A percentile compares a stretch with the other conserved stretches of the same genome.
phyloP scores from a whole-genome alignment of 2,797 vertebrate genomes.

The Neosalanx taihuensis region DNA sequence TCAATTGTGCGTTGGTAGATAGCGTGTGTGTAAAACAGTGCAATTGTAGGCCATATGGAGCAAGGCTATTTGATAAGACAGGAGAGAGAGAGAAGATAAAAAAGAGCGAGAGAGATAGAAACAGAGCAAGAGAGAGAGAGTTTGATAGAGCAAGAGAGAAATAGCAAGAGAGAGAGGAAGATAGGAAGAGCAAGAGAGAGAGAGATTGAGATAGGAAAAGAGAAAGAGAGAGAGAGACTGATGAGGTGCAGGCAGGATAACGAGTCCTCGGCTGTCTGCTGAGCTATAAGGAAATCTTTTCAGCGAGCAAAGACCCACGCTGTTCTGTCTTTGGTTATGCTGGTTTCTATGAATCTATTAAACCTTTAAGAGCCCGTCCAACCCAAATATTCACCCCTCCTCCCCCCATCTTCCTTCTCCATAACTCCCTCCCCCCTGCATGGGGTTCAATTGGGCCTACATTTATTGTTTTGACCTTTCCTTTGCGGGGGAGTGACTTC shows the following conservation, averaged over 20 bases:
- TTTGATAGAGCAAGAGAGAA: constrained; percentile 17
- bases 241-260: constrained; percentile 48
- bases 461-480: constrained; percentile 86
- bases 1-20: not conserved
- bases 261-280: constrained; percentile 62
- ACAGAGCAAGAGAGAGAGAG: constrained; percentile 26
- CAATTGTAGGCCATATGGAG: constrained; percentile 4
- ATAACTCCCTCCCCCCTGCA: constrained; percentile 38
- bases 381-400: constrained; percentile 64
- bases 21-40: not conserved
- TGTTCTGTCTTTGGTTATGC: constrained; percentile 67
- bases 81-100: not conserved
- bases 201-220: constrained; percentile 10
- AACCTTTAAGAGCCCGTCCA: constrained; percentile 60
- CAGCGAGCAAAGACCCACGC: constrained; percentile 61
- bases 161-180: not conserved
- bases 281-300: constrained; percentile 68
- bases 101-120: constrained; percentile 7
- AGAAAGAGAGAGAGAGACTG: constrained; percentile 30
- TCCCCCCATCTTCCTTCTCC: constrained; percentile 17
- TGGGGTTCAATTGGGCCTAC: constrained; percentile 77
- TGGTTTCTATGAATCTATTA: constrained; percentile 77
- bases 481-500: constrained; percentile 71
- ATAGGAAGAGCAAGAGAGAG: not conserved
- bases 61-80: not conserved